Percentiles rank a stretch among this genome's conserved stretches.
These are phyloP conservation scores for Pristis pectinata DNA, from an alignment of 2,797 vertebrate species.

Conservation along the genomic window DNA sequence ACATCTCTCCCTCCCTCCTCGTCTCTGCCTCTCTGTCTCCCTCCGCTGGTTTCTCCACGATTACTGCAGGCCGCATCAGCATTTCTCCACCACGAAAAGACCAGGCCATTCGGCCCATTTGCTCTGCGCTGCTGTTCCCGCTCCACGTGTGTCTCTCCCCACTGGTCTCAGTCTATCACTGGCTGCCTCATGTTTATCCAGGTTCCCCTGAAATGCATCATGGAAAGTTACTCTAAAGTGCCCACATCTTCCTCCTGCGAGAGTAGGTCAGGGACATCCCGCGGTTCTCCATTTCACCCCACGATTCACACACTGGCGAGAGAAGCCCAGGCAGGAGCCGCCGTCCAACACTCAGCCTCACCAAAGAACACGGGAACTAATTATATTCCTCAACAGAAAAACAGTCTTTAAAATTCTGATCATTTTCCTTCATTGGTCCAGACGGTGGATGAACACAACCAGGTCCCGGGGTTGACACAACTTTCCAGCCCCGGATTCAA, in stretches of 20 bases:
- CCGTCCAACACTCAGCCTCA: background rate
- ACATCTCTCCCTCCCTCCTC: background rate
- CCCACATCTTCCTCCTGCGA: background rate
- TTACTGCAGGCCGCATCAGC: background rate
- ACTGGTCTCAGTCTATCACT: background rate
- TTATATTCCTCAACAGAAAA: too few relatives aligned
- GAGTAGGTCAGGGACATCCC: background rate
- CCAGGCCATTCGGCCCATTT: background rate
- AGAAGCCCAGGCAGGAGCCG: background rate
- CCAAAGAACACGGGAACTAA: background rate
- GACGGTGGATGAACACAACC: background rate
- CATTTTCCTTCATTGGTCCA: too few relatives aligned
- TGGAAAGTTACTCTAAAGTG: background rate
- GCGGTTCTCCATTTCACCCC: too few relatives aligned
- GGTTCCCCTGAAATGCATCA: background rate
- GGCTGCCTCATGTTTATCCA: background rate
- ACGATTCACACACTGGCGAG: too few relatives aligned
- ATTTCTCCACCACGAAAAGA: background rate
- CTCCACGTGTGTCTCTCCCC: background rate
- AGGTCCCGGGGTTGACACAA: background rate
- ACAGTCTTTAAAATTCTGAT: background rate
- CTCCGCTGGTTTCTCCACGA: background rate
- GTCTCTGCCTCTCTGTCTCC: background rate
- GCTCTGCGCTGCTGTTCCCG: background rate
- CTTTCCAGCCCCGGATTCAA: background rate